phyloP scores from a whole-genome alignment of 1,140 invertebrate species.

The Drosophila erecta region DNA sequence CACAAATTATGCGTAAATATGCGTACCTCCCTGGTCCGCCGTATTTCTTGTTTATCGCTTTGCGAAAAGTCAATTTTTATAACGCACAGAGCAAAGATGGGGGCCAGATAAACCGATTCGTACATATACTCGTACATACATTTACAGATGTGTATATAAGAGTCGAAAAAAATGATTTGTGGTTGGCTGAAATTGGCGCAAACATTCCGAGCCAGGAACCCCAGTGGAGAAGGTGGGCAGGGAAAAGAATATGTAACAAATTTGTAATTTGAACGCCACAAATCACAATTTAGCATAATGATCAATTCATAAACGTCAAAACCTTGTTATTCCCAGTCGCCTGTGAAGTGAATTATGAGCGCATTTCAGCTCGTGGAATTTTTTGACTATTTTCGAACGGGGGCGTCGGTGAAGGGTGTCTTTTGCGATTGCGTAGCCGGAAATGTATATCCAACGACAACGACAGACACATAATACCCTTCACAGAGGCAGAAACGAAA shows the following conservation, averaged over 20 bases:
- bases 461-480: conserved; percentile 17
- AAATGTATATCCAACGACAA: conserved; percentile 27
- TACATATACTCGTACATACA: conserved; percentile 13
- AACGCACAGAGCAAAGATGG: conserved; percentile 46
- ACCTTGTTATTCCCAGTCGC: conserved; percentile 42
- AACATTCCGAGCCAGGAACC: conserved; percentile 21
- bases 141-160: conserved; percentile 41
- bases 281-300: conserved; percentile 84
- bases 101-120: conserved; percentile 43
- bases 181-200: conserved; percentile 68
- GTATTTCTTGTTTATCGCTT: conserved; percentile 76
- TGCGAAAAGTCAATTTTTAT: conserved; percentile 80
- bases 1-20: conserved; percentile 81
- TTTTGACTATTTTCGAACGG: conserved; percentile 26
- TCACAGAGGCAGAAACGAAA: conserved; percentile 1
- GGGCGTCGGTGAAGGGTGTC: neutral
- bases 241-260: conserved; percentile 64
- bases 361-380: conserved; percentile 49
- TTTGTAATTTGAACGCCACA: conserved; percentile 84
- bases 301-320: conserved; percentile 84
- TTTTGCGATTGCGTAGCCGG: conserved; percentile 12
- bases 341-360: conserved; percentile 63
- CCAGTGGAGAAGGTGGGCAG: conserved; percentile 11
- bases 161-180: conserved; percentile 66
- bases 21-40: conserved; percentile 19